These are phyloP conservation scores for Clivina fossor DNA, from an alignment of 2,888 invertebrate species.

Conservation along the genomic window DNA sequence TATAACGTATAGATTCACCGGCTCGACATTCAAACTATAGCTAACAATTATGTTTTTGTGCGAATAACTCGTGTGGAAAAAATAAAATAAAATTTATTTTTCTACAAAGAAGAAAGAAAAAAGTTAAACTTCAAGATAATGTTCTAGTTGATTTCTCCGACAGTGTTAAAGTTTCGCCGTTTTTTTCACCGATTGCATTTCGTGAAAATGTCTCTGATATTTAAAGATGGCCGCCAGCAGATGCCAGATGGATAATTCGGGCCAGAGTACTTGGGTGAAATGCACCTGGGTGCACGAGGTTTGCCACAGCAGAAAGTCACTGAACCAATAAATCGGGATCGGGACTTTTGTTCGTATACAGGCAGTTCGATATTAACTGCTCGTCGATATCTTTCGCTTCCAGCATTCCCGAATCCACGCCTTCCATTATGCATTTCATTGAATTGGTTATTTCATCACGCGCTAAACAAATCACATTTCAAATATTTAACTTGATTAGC, in stretches of 20 bases:
- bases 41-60: no score
- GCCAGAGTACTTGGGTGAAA: constrained; percentile 93
- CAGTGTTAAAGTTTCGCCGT: constrained; percentile 52
- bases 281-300: constrained; percentile 80
- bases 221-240: constrained; percentile 81
- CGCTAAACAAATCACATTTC: constrained; percentile 56
- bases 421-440: constrained; percentile 67
- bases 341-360: constrained; percentile 74
- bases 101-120: no score
- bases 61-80: constrained; percentile 22
- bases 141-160: constrained; percentile 46
- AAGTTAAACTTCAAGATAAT: constrained; percentile 41
- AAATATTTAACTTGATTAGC: no score
- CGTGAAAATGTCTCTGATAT: constrained; percentile 69
- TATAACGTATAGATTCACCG: no score
- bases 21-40: no score
- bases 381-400: constrained; percentile 75
- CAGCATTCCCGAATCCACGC: constrained; percentile 66
- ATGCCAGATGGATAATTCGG: constrained; percentile 93
- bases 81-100: no score
- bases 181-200: constrained; percentile 42
- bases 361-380: constrained; percentile 71
- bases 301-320: constrained; percentile 93
- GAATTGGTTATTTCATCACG: constrained; percentile 82
- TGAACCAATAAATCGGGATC: constrained; percentile 84